Base-by-base conservation (phyloP, 1,140 invertebrate species). In the Orius insidiosus region DNA sequence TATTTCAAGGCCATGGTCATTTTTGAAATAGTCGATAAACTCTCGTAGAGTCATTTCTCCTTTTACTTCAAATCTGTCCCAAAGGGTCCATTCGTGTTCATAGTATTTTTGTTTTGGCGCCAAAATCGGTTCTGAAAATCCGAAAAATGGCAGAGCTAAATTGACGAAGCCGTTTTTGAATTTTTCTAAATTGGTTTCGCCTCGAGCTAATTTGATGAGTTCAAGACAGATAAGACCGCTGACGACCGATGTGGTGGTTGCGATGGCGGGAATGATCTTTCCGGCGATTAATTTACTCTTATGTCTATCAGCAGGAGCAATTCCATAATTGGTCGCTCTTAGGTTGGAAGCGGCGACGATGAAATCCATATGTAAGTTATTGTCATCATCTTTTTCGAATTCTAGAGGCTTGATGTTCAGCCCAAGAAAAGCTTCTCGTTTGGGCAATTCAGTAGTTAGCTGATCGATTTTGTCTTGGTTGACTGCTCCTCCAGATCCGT, bases 371-470 rank as follows among this genome's bases (percentile, higher is more conserved):
- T 99, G 95, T 65, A 95, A 83, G 62, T 99, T 98, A 42, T 68
- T 75, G 58, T 98, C 95, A 63, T 98, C 94, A 60, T 99, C 95
- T 60, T 99, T 99, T 60, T 99, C 95, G 65, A 98, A 99, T 53
- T 98, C 93, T 35, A 97, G 68, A 0, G 90, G 86, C n/a, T 73
- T 73, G 33, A 96, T 75, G 38, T 68, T 72, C 0, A 90, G 57
- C 9, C 62, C 63, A 86, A 66, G 60, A 5, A 77, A 61, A 52
- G 73, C 68, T 40, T 66, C 65, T 8, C 68, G 54, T 38, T 74
- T 64, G 1, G 78, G 75, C 13, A 87, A 55, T 51, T 83, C 75
- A 1, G 70, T 66, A 24, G 78, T 68, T 8, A 88, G 63, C 50
- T 78, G 76, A 48, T 70, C 67, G 1, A 87, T 65, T 38, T 74